Conservation (phyloP, 2,113 vertebrate genomes). For the Gymnobelideus leadbeateri region DNA sequence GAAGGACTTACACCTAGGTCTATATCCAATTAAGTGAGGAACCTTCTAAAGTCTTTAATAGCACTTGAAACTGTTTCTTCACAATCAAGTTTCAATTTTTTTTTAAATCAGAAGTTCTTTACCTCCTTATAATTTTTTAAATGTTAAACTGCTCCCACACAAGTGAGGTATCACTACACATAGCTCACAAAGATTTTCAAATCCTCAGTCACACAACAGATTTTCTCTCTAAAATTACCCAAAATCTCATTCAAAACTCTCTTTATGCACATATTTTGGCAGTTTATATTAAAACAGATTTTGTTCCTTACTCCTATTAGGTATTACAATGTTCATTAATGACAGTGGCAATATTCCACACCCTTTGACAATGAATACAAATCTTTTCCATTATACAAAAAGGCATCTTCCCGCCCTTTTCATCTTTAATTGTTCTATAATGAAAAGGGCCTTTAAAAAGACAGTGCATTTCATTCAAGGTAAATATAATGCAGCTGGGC, state of each 20-base stretch:
- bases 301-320: neutral
- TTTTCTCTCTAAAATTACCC: neutral
- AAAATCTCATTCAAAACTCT: neutral
- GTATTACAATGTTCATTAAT: neutral
- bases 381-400: neutral
- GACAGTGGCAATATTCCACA: neutral
- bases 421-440: neutral
- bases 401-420: neutral
- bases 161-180: neutral
- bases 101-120: neutral
- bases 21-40: neutral
- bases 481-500: neutral
- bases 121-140: neutral
- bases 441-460: neutral
- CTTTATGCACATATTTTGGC: neutral
- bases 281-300: neutral
- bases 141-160: neutral
- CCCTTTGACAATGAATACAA: neutral
- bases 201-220: neutral
- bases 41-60: neutral
- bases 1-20: neutral
- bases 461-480: neutral
- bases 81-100: neutral
- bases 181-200: slow-evolving; percentile 2
- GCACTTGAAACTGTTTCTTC: neutral